phyloP scores from a whole-genome alignment of 2,888 invertebrate species.

The Mechanitis mazaeus region DNA sequence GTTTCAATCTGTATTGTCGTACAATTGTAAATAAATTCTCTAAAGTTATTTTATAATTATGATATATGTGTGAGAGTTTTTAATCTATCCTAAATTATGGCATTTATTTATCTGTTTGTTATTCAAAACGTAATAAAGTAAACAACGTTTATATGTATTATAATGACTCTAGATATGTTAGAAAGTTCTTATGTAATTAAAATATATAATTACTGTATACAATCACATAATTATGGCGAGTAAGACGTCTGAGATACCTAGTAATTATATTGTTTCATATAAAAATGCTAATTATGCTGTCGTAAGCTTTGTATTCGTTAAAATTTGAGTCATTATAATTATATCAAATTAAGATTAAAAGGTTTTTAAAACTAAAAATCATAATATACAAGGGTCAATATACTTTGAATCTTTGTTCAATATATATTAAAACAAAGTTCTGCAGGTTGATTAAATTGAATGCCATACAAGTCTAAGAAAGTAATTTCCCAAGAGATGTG shows the following conservation, averaged over 20 bases:
- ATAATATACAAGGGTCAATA: background rate
- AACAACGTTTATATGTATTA: background rate
- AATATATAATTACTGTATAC: background rate
- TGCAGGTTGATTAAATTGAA: too few species aligned
- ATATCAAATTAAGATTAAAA: background rate
- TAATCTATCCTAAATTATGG: too few species aligned
- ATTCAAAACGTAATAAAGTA: background rate
- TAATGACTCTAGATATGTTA: background rate
- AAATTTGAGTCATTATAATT: background rate
- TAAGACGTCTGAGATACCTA: constrained; percentile 8
- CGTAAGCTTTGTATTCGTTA: constrained; percentile 3
- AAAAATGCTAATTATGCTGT: constrained; percentile 46
- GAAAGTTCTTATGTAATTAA: constrained; percentile 2
- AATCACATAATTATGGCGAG: constrained; percentile 10
- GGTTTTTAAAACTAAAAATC: background rate
- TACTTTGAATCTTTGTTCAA: too few species aligned
- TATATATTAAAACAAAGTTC: too few species aligned
- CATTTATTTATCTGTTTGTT: background rate
- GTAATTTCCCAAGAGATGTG: too few species aligned
- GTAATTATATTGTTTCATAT: constrained; percentile 4
- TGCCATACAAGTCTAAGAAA: too few species aligned
- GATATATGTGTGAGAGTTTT: too few species aligned
- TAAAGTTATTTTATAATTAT: background rate
- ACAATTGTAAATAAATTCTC: background rate
- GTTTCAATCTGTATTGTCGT: background rate